Evolutionary conservation across 2,888 invertebrate genomes (phyloP).

Genomic region (Omphaloscelis lunosa): DNA sequence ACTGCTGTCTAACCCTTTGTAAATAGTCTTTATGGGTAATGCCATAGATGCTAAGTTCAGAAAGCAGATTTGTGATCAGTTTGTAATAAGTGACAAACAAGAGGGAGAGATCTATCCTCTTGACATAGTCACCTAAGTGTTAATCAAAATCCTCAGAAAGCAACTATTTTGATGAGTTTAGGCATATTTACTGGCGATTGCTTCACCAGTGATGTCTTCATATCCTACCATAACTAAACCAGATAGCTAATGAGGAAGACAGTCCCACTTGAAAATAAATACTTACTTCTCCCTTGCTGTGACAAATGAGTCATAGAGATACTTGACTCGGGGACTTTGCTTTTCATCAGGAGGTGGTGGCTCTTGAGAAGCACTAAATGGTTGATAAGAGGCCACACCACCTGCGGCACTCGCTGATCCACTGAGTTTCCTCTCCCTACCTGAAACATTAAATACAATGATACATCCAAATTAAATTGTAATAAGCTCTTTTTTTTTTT

Average conservation of each 20-base stretch:
- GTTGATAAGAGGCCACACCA: slow-evolving; percentile 96
- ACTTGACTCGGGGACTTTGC: slow-evolving; percentile 92
- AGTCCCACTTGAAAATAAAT: background rate
- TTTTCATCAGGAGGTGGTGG: slow-evolving; percentile 93
- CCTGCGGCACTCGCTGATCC: slow-evolving; percentile 91
- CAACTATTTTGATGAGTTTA: background rate
- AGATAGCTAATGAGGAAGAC: background rate
- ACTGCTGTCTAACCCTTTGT: background rate
- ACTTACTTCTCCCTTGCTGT: slow-evolving; percentile 88
- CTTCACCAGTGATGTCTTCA: background rate
- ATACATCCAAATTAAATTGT: background rate
- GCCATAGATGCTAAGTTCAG: background rate
- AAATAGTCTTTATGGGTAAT: background rate
- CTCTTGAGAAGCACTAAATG: slow-evolving; percentile 96
- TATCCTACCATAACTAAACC: background rate
- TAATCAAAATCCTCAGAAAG: background rate
- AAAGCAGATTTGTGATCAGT: background rate
- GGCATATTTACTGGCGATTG: background rate
- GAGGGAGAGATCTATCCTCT: background rate
- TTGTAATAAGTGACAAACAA: background rate
- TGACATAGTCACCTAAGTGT: background rate
- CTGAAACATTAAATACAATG: slow-evolving; percentile 72
- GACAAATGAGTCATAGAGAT: slow-evolving; percentile 90
- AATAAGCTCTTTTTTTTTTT: background rate
- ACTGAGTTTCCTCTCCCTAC: slow-evolving; percentile 94